Conservation (phyloP, 1,140 invertebrate genomes). For the Eupeodes corollae region DNA sequence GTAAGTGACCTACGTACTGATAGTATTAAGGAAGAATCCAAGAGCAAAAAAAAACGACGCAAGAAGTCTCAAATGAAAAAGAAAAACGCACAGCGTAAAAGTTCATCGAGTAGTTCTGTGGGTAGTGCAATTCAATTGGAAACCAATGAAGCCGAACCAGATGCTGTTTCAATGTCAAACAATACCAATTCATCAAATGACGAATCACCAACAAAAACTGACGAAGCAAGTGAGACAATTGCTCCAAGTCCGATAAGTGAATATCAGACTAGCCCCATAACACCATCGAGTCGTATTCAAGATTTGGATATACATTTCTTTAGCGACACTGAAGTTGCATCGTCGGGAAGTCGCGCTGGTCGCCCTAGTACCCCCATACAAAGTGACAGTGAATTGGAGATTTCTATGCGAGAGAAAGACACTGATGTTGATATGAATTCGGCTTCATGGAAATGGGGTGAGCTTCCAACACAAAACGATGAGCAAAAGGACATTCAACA, state of each 20-base stretch:
- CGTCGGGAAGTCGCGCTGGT: slow-evolving; percentile 37
- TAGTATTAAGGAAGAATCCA: slow-evolving; percentile 32
- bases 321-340: slow-evolving; percentile 72
- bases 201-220: slow-evolving; percentile 13
- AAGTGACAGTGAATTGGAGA: slow-evolving; percentile 89
- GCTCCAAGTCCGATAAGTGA: slow-evolving; percentile 21
- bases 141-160: slow-evolving; percentile 13
- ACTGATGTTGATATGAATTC: slow-evolving; percentile 37
- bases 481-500: slow-evolving; percentile 16
- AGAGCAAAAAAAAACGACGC: slow-evolving; percentile 59
- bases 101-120: slow-evolving; percentile 41
- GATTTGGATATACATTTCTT: slow-evolving; percentile 75
- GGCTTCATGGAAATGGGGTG: slow-evolving; percentile 90
- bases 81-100: slow-evolving; percentile 59
- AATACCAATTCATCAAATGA: slow-evolving; percentile 21
- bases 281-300: slow-evolving; percentile 14
- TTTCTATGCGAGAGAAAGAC: slow-evolving; percentile 48
- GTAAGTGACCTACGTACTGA: slow-evolving; percentile 5
- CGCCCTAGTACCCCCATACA: slow-evolving; percentile 72
- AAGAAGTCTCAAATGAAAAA: slow-evolving; percentile 69
- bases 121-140: slow-evolving; percentile 20
- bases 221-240: slow-evolving; percentile 17
- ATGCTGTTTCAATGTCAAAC: slow-evolving; percentile 10
- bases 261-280: slow-evolving; percentile 9
- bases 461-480: slow-evolving; percentile 56